These are phyloP conservation scores for Criorhina ranunculi DNA, from an alignment of 2,888 invertebrate species.

Conservation along the genomic window DNA sequence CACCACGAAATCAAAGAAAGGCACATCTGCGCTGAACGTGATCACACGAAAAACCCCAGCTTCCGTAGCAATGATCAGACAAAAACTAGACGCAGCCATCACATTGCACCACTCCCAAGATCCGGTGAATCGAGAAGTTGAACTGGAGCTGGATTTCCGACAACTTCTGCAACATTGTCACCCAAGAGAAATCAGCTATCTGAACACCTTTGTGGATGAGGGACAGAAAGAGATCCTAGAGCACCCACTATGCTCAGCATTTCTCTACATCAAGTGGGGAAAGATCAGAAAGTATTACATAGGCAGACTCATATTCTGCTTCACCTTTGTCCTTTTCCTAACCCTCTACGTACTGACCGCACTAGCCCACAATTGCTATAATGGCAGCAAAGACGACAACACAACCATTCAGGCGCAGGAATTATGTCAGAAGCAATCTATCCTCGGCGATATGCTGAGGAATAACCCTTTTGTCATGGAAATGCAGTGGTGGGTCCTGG, in stretches of 20 bases:
- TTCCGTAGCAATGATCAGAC: slow-evolving; percentile 92
- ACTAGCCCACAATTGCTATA: slow-evolving; percentile 93
- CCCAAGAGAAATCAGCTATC: slow-evolving; percentile 93
- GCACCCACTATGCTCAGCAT: slow-evolving; percentile 94
- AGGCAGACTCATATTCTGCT: slow-evolving; percentile 91
- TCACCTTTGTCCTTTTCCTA: slow-evolving; percentile 92
- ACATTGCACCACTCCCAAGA: slow-evolving; percentile 91
- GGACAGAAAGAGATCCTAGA: slow-evolving; percentile 94
- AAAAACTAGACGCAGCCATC: slow-evolving; percentile 92
- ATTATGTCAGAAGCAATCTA: slow-evolving; percentile 91
- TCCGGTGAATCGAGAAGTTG: slow-evolving; percentile 91
- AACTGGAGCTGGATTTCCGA: slow-evolving; percentile 92
- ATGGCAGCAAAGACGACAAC: slow-evolving; percentile 91
- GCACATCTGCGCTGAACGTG: slow-evolving; percentile 93
- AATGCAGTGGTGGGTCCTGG: slow-evolving; percentile 93
- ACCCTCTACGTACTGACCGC: slow-evolving; percentile 93
- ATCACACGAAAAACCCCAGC: slow-evolving; percentile 94
- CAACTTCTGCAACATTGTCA: slow-evolving; percentile 93
- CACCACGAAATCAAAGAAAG: slow-evolving; percentile 94
- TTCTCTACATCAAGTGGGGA: slow-evolving; percentile 95
- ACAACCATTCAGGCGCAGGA: slow-evolving; percentile 90
- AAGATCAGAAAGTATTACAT: slow-evolving; percentile 95
- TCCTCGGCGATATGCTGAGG: slow-evolving; percentile 90
- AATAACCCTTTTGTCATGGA: slow-evolving; percentile 91
- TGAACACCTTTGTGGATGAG: slow-evolving; percentile 94